Evolutionary conservation across 1,140 invertebrate species (phyloP).

Genomic region (Pectinophora gossypiella): DNA sequence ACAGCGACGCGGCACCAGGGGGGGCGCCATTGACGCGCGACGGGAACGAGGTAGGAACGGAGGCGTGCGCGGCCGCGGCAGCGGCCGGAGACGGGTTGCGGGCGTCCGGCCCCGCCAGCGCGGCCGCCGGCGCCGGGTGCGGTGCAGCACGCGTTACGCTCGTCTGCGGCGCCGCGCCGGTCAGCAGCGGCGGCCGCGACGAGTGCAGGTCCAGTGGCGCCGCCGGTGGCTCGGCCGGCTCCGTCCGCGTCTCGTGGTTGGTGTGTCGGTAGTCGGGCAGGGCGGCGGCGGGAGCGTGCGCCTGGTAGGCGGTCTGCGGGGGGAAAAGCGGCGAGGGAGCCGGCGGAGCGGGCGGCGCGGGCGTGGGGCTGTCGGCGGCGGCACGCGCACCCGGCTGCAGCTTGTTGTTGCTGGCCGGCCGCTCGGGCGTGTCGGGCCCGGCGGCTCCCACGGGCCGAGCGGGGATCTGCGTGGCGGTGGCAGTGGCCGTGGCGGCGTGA

Average conservation of each 20-base stretch:
- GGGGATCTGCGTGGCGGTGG: slow-evolving; percentile 56
- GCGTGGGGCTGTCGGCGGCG: slow-evolving; percentile 62
- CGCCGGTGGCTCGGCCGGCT: slow-evolving; percentile 43
- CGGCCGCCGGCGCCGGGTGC: slow-evolving; percentile 72
- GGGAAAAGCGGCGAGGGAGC: slow-evolving; percentile 55
- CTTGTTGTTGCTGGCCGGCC: slow-evolving; percentile 81
- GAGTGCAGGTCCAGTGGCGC: slow-evolving; percentile 53
- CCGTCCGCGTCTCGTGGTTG: slow-evolving; percentile 76
- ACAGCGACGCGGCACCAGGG: slow-evolving; percentile 72
- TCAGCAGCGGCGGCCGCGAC: slow-evolving; percentile 65
- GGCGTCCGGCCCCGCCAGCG: slow-evolving; percentile 67
- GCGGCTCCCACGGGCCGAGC: slow-evolving; percentile 53
- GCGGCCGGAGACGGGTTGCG: slow-evolving; percentile 44
- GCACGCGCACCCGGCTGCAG: slow-evolving; percentile 82
- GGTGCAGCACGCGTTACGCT: slow-evolving; percentile 58
- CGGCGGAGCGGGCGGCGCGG: slow-evolving; percentile 51
- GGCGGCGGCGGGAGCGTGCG: slow-evolving; percentile 84
- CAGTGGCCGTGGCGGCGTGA: slow-evolving; percentile 51
- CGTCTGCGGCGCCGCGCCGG: slow-evolving; percentile 45
- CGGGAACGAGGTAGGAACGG: slow-evolving; percentile 76
- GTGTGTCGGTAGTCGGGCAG: slow-evolving; percentile 70
- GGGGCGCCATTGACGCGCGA: slow-evolving; percentile 71
- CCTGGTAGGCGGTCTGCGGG: slow-evolving; percentile 80
- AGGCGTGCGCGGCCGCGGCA: slow-evolving; percentile 65
- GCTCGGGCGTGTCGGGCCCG: slow-evolving; percentile 67